Percentiles rank a stretch among this genome's conserved stretches.
These are phyloP conservation scores for Lagopus leucura DNA, from an alignment of 2,113 vertebrate species.

Conservation along the genomic window DNA sequence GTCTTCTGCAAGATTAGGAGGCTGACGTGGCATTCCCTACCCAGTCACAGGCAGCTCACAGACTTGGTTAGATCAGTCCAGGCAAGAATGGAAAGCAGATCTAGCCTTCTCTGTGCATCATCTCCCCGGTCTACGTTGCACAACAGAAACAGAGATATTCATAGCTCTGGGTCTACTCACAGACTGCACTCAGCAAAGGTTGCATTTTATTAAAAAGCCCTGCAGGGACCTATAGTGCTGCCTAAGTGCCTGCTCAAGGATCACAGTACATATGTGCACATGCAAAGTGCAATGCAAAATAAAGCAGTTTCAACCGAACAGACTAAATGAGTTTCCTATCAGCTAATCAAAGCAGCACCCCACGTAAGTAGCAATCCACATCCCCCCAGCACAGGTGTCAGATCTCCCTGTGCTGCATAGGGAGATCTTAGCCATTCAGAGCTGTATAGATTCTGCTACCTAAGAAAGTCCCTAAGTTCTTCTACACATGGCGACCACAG, in stretches of 20 bases:
- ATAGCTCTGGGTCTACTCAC: background rate
- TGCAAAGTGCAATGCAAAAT: background rate
- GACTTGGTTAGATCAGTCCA: background rate
- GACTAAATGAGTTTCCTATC: background rate
- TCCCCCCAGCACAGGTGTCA: background rate
- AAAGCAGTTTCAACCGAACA: background rate
- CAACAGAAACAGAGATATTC: background rate
- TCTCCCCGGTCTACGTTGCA: background rate
- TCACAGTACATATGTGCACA: background rate
- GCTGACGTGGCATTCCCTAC: background rate
- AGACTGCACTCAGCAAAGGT: background rate
- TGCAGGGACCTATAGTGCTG: background rate
- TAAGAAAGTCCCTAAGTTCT: background rate
- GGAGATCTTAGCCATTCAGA: background rate
- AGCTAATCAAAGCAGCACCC: background rate
- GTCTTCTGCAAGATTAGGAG: background rate
- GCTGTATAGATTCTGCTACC: background rate
- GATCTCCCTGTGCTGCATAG: background rate
- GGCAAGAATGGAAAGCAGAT: background rate
- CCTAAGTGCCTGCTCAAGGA: background rate
- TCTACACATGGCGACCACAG: background rate
- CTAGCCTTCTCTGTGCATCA: background rate
- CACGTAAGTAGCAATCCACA: background rate
- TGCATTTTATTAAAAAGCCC: background rate
- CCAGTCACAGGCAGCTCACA: background rate